A percentile compares a stretch with the other conserved stretches of the same genome.
Evolutionary conservation across 2,797 vertebrate genomes (phyloP).

Genomic region (Babyrousa celebensis): DNA sequence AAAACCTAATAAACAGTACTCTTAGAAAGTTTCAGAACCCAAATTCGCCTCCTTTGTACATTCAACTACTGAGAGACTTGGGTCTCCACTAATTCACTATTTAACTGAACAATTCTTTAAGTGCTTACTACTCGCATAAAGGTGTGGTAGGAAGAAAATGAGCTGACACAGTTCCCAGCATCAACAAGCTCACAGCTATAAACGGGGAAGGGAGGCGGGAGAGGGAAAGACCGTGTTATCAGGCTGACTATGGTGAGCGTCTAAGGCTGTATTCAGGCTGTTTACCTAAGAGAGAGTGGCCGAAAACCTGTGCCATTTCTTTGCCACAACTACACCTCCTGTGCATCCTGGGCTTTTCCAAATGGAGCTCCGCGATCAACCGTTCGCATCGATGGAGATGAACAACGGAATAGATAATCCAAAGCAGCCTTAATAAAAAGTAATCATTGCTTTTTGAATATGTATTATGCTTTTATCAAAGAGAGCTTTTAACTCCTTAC

Average conservation of each 20-base stretch:
- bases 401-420: not conserved
- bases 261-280: not conserved
- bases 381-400: not conserved
- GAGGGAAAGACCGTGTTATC: accelerated
- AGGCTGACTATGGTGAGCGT: accelerated
- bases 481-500: not conserved
- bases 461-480: not conserved
- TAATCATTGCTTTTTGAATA: not conserved
- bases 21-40: not conserved
- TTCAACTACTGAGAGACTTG: not conserved
- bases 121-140: not conserved
- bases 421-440: not conserved
- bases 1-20: not conserved
- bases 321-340: not conserved
- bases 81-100: not conserved
- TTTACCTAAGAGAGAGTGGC: not conserved
- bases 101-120: not conserved
- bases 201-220: not conserved
- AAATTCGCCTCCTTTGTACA: not conserved
- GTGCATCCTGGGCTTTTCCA: not conserved
- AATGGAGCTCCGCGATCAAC: not conserved
- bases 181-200: not conserved
- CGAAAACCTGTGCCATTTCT: not conserved
- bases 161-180: not conserved
- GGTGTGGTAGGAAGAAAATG: not conserved